phyloP scores from a whole-genome alignment of 2,888 invertebrate genomes.

The Galeopsomyia nigrocyanea region DNA sequence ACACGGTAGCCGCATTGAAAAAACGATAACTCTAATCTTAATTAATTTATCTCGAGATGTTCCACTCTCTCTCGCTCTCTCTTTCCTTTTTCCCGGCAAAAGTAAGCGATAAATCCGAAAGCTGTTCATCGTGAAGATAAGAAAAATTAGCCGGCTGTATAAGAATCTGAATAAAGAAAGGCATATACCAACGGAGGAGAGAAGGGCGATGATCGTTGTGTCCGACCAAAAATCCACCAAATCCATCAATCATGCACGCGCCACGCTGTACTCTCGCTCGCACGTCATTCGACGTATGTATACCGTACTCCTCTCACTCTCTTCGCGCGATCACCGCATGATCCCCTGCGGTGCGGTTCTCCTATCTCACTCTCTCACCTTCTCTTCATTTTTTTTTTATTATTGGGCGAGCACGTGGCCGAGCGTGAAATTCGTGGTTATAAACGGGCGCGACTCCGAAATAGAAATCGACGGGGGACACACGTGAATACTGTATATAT shows the following conservation, averaged over 20 bases:
- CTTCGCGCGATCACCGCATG: neutral
- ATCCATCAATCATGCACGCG: conserved; percentile 41
- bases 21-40: no score
- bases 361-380: neutral
- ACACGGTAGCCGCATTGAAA: neutral
- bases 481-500: neutral
- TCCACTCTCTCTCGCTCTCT: no score
- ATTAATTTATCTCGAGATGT: no score
- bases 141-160: conserved; percentile 11
- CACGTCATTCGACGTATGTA: neutral
- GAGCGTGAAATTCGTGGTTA: conserved; percentile 42
- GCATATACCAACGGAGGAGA: conserved; percentile 32
- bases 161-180: conserved; percentile 14
- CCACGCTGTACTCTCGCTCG: neutral
- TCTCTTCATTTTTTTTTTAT: neutral
- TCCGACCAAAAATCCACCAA: conserved; percentile 36
- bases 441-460: conserved; percentile 28
- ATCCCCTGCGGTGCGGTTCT: conserved; percentile 17
- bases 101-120: neutral
- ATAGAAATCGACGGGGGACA: conserved; percentile 27
- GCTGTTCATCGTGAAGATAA: neutral
- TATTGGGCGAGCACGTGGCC: conserved; percentile 11
- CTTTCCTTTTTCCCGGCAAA: no score
- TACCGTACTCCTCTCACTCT: neutral
- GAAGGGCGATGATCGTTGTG: conserved; percentile 30